Conservation (phyloP, 2,888 invertebrate species). For the Polydrusus cervinus region DNA sequence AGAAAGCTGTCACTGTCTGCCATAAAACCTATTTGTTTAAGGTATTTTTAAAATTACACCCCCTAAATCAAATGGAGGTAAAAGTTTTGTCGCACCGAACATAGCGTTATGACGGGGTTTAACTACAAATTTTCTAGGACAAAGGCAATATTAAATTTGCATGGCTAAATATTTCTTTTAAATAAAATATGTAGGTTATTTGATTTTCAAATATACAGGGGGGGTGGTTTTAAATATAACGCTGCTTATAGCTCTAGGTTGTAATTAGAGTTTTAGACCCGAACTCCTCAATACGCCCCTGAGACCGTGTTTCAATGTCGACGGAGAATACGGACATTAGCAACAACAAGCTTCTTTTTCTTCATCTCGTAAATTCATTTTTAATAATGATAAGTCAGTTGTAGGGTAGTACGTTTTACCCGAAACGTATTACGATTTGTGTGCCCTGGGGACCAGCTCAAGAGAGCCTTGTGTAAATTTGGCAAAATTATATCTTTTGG, state of each 20-base stretch:
- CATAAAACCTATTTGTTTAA: conserved; percentile 35
- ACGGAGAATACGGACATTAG: no score
- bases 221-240: no score
- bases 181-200: not conserved
- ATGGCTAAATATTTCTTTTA: not conserved
- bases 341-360: not conserved
- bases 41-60: conserved; percentile 38
- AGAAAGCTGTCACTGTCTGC: not conserved
- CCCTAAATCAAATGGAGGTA: conserved; percentile 32
- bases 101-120: conserved; percentile 28
- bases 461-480: not conserved
- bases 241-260: no score
- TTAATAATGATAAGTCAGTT: not conserved
- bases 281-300: no score
- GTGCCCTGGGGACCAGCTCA: not conserved
- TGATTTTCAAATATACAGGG: not conserved
- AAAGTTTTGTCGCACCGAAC: conserved; percentile 22
- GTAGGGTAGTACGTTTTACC: not conserved
- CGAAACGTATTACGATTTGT: not conserved
- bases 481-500: not conserved
- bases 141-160: conserved; percentile 38
- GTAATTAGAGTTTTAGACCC: no score
- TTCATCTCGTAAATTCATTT: not conserved
- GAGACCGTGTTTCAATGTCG: no score
- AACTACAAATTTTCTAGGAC: conserved; percentile 35